Base-by-base conservation (phyloP, 2,113 vertebrate species). In the Sinocyclocheilus maitianheensis region DNA sequence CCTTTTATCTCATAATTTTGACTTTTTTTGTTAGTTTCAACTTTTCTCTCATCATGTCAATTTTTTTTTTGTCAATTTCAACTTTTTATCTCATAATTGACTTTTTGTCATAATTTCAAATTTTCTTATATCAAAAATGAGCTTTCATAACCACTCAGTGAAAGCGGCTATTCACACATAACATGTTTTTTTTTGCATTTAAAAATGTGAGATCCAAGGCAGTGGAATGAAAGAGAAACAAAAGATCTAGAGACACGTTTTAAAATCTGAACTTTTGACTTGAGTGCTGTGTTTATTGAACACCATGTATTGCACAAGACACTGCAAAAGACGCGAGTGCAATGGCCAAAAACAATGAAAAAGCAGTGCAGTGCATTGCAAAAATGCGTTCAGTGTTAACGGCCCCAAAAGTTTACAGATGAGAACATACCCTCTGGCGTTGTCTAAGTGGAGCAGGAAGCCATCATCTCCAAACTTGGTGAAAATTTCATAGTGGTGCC, bases 401-500 rank as follows among this genome's bases (percentile, higher is more conserved):
- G 43, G 0, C 43, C 43, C 43, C 43, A 43, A 43, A 43, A 43
- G 3, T 51, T 3, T 51, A 9, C 34, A 10, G 48, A 48, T 11
- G 55, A 22, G 62, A 34, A 71, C 96, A 94, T 91, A 99, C 98
- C 98, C 98, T 94, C 98, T 94, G 87, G 97, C 98, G 0, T 99
- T 99, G 94, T 99, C 98, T 78, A 99, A 93, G 40, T 99, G 98
- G 5, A 99, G 93, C 3, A 97, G 95, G 89, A 99, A 98, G 0
- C 98, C 97, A 0, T 98, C 96, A 0, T 99, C 97, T 58, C 97
- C 97, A 62, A 99, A 99, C 91, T 95, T 97, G 85, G 96, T 97
- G 93, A 99, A 99, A 92, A 98, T 96, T 90, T 99, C 98, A 0
- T 99, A 99, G 90, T 99, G 97, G 91, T 99, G 98, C 3, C 98